Evolutionary conservation across 2,797 vertebrate genomes (phyloP).

Genomic region (Chaetophractus vellerosus): DNA sequence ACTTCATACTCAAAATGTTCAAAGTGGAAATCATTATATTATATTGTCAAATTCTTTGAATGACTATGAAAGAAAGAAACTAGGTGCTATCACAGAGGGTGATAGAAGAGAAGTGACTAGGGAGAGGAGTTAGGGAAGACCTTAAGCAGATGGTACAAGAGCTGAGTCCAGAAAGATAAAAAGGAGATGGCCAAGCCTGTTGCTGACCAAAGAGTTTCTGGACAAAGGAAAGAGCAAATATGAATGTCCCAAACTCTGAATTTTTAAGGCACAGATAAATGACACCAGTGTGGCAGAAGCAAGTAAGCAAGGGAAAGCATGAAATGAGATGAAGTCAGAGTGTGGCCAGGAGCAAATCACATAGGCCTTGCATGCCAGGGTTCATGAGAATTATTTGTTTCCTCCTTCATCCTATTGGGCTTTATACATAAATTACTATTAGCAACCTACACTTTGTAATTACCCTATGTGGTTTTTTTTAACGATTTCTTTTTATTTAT

Average conservation of each 20-base stretch:
- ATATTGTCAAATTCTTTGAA: not conserved
- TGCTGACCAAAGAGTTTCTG: not conserved
- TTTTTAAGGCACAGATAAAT: not conserved
- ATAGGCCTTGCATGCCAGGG: rapidly evolving
- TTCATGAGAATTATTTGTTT: not conserved
- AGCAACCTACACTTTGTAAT: not conserved
- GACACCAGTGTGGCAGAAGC: not conserved
- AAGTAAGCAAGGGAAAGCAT: not conserved
- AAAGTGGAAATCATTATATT: not conserved
- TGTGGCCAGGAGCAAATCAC: not conserved
- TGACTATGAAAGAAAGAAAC: not conserved
- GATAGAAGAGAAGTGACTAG: not conserved
- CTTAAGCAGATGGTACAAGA: not conserved
- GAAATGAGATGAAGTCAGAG: not conserved
- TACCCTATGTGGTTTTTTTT: not conserved
- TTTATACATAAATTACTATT: not conserved
- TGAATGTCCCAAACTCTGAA: not conserved
- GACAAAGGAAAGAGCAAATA: not conserved
- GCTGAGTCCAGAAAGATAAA: not conserved
- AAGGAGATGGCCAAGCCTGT: not conserved
- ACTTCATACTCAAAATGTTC: not conserved
- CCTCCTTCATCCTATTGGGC: not conserved
- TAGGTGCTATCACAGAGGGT: not conserved
- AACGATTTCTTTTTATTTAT: too few relatives aligned
- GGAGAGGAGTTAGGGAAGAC: not conserved